Base-by-base conservation (phyloP, 2,113 vertebrate species). In the Nerophis ophidion region DNA sequence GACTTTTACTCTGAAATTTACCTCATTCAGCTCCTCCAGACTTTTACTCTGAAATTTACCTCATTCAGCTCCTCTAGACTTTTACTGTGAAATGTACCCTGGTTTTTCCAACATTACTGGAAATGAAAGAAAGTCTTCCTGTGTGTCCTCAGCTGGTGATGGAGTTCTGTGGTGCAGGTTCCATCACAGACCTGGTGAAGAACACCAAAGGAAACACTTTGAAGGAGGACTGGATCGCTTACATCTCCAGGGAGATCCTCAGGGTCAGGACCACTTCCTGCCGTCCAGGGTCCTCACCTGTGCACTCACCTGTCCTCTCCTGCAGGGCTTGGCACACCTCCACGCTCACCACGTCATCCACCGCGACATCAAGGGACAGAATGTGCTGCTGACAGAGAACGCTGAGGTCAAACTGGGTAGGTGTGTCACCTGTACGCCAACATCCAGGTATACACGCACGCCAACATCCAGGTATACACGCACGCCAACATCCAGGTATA, bases 201-300 rank as follows among this genome's bases (percentile, higher is more conserved):
- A 99, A 99, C 87, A 99, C 97, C 1, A 99, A 99, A 87, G 97
- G 97, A 46, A 99, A 97, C 86, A 88, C 91, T 2, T 87, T 99
- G 72, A 99, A 98, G 81, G 97, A 99, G 86, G 97, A 99, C 88
- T 99, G 97, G 97, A 99, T 99, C 56, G 95, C 97, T 3, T 99
- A 99, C 84, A 98, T 99, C 87, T 99, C 95, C 83, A 83, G 97
- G 76, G 97, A 99, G 82, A 98, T 99, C 80, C 93, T 99, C 79
- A 92, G 95, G 55, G 82, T 86, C 11, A 42, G 50, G 13, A 11
- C 10, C 4, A 42, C 36, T 44, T 44, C 52, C 44, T 46, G 50
- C 40, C 14, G 14, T 15, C 2, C 26, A 2, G 26, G 26, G 26
- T 26, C 26, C 26, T 26, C 26, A 26, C 26, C 26, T 26, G 26